Conservation (phyloP, 2,797 vertebrate species). For the Triplophysa yarkandensis region DNA sequence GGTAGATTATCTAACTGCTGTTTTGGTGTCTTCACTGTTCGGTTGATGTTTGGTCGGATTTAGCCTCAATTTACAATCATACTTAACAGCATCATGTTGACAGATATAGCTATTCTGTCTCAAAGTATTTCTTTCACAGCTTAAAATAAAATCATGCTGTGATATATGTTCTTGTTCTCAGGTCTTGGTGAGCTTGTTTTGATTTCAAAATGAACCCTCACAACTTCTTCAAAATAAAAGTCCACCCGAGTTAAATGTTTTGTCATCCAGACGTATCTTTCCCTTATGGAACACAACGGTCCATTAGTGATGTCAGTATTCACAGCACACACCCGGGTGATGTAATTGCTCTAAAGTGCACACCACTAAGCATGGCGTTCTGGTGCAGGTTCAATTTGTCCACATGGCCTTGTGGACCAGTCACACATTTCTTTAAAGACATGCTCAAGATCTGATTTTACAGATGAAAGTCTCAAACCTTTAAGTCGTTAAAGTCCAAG, state of each 20-base stretch:
- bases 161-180: slow-evolving; percentile 1
- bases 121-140: not conserved
- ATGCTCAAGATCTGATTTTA: slow-evolving; percentile 27
- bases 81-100: not conserved
- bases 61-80: not conserved
- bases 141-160: not conserved
- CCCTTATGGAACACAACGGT: not conserved
- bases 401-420: not conserved
- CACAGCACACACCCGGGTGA: not conserved
- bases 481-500: slow-evolving; percentile 20
- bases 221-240: not conserved
- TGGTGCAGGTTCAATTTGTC: not conserved
- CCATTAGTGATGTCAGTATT: slow-evolving; percentile 20
- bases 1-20: not conserved
- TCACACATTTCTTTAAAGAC: not conserved
- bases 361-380: not conserved
- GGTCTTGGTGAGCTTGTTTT: slow-evolving; percentile 2
- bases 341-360: slow-evolving; percentile 8
- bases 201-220: not conserved
- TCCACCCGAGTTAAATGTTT: not conserved
- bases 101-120: not conserved
- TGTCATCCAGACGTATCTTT: not conserved
- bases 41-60: not conserved
- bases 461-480: slow-evolving; percentile 28
- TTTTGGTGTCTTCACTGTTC: not conserved